Percentiles rank a stretch among this genome's conserved stretches.
phyloP scores from a whole-genome alignment of 2,888 invertebrate species.

The Papilio protenor region DNA sequence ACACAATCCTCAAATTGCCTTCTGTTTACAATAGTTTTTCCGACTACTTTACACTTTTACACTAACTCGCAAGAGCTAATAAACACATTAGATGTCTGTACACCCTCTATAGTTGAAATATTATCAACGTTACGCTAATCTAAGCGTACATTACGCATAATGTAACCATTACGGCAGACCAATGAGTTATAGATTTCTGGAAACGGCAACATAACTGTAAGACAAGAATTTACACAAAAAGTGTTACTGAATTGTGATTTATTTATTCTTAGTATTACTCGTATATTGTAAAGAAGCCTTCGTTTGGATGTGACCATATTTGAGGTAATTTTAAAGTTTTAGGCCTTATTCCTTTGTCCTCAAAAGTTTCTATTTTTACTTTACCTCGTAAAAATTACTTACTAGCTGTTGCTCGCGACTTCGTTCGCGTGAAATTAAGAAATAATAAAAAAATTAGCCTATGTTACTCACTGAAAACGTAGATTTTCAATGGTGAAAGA shows the following conservation, averaged over 20 bases:
- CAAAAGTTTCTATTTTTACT: not conserved
- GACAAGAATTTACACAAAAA: not conserved
- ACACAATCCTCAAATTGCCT: not conserved
- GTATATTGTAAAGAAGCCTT: no score
- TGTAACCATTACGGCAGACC: constrained; percentile 11
- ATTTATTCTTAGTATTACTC: not conserved
- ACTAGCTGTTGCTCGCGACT: no score
- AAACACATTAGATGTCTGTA: not conserved
- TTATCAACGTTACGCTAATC: constrained; percentile 24
- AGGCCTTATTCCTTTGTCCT: not conserved
- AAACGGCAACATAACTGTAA: constrained; percentile 11
- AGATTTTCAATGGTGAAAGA: no score
- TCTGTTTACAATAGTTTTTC: not conserved
- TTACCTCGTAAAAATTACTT: not conserved
- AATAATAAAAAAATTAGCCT: no score
- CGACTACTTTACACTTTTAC: not conserved
- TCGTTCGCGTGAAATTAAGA: no score
- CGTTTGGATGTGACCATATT: no score
- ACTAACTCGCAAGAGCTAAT: constrained; percentile 9
- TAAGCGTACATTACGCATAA: constrained; percentile 7
- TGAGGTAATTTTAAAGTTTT: no score
- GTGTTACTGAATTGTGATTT: not conserved
- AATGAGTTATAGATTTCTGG: not conserved
- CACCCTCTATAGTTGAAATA: constrained; percentile 2
- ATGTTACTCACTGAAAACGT: no score